phyloP scores from a whole-genome alignment of 2,888 invertebrate genomes.

The Drosophila differens region DNA sequence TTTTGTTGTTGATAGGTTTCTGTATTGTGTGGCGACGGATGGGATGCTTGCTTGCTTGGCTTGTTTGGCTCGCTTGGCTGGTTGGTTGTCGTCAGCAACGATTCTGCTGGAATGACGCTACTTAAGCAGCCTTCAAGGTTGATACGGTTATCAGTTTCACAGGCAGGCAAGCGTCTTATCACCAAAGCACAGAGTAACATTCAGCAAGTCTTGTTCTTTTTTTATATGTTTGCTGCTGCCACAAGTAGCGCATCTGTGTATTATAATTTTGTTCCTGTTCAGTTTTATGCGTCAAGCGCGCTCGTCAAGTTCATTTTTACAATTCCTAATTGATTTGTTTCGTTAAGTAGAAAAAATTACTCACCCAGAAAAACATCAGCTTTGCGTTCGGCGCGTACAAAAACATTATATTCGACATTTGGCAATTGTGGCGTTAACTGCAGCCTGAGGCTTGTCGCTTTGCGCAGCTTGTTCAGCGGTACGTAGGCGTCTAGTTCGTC shows the following conservation, averaged over 20 bases:
- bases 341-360: conserved; percentile 34
- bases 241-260: conserved; percentile 27
- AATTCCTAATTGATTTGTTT: conserved; percentile 20
- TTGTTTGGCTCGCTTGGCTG: neutral
- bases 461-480: conserved; percentile 81
- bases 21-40: conserved; percentile 7
- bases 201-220: conserved; percentile 19
- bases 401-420: conserved; percentile 76
- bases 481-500: conserved; percentile 83
- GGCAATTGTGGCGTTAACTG: conserved; percentile 78
- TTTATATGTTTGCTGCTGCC: neutral
- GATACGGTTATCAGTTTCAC: conserved; percentile 66
- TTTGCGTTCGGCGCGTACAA: conserved; percentile 83
- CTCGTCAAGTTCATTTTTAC: conserved; percentile 32
- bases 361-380: conserved; percentile 83
- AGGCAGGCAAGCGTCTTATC: conserved; percentile 40
- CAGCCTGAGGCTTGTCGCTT: conserved; percentile 75
- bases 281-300: conserved; percentile 41
- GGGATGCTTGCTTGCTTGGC: neutral
- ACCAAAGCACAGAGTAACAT: conserved; percentile 22
- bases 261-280: conserved; percentile 22
- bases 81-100: conserved; percentile 55
- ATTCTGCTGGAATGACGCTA: conserved; percentile 46
- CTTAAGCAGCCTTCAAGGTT: conserved; percentile 55
- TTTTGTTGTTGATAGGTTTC: conserved; percentile 16